Evolutionary conservation across 1,140 invertebrate genomes (phyloP).

Genomic region (Hestina assimilis): DNA sequence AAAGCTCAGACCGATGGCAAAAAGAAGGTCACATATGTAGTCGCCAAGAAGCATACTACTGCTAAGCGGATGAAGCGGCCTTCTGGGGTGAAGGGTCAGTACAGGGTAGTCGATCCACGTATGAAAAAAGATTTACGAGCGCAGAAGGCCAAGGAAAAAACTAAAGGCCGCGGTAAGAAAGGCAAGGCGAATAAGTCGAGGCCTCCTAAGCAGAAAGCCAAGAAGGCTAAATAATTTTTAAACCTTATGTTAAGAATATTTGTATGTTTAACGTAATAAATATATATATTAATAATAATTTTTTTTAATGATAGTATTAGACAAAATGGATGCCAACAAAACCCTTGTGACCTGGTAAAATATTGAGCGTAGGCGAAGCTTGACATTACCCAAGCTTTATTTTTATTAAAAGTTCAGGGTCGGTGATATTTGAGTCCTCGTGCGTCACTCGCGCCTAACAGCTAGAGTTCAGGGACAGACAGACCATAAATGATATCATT

Average conservation of each 20-base stretch:
- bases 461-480: conserved; percentile 67
- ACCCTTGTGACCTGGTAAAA: conserved; percentile 8
- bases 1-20: conserved; percentile 92
- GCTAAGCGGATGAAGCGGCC: conserved; percentile 89
- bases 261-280: not conserved
- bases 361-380: conserved; percentile 21
- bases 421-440: conserved; percentile 44
- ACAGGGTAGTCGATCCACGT: conserved; percentile 95
- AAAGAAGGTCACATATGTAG: conserved; percentile 95
- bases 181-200: conserved; percentile 39
- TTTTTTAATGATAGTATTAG: not conserved
- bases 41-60: conserved; percentile 92
- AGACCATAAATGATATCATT: conserved; percentile 72
- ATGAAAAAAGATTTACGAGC: conserved; percentile 96
- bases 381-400: conserved; percentile 25
- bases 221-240: conserved; percentile 40
- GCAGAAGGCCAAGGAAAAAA: conserved; percentile 82
- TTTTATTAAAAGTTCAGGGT: conserved; percentile 41
- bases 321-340: not conserved
- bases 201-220: conserved; percentile 52
- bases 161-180: conserved; percentile 66
- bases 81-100: conserved; percentile 92
- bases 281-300: not conserved
- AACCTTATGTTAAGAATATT: not conserved
- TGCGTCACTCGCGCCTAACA: conserved; percentile 63